These are phyloP conservation scores for Dendroctonus valens DNA, from an alignment of 1,140 invertebrate species.

Conservation along the genomic window DNA sequence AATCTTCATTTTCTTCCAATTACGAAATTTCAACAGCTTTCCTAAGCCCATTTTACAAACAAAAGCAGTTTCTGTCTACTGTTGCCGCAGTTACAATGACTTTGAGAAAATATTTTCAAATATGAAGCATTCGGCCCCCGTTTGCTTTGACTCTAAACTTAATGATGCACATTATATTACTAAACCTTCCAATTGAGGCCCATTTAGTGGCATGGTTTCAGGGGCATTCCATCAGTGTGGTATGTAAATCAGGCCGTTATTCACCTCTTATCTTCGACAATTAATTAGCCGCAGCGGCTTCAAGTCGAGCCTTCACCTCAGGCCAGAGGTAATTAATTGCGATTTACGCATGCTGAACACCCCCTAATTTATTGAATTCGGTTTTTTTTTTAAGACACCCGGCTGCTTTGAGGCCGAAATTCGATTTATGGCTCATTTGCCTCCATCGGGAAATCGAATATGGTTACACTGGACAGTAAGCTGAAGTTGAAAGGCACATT, in stretches of 20 bases:
- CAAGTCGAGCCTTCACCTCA: slow-evolving; percentile 13
- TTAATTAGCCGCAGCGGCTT: slow-evolving; percentile 20
- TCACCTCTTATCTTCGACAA: slow-evolving; percentile 19
- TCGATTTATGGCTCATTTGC: slow-evolving; percentile 14
- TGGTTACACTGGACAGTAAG: neutral
- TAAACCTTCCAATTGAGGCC: no score
- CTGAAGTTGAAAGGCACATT: no score
- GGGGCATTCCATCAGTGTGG: slow-evolving; percentile 8
- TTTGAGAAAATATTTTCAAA: no score
- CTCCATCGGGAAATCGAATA: neutral
- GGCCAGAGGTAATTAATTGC: slow-evolving; percentile 20
- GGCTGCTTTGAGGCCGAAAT: slow-evolving; percentile 5
- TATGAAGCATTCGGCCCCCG: no score
- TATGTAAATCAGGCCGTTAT: slow-evolving; percentile 23
- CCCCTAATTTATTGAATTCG: slow-evolving; percentile 14
- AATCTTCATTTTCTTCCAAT: no score
- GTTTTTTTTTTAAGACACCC: slow-evolving; percentile 8
- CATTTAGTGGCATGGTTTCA: no score
- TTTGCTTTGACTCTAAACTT: no score
- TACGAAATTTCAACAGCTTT: no score
- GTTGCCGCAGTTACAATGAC: no score
- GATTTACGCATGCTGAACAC: slow-evolving; percentile 20
- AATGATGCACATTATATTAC: no score
- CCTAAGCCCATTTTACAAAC: no score
- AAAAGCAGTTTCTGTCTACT: no score